Evolutionary conservation across 2,797 vertebrate species (phyloP).

Genomic region (Chromis chromis): DNA sequence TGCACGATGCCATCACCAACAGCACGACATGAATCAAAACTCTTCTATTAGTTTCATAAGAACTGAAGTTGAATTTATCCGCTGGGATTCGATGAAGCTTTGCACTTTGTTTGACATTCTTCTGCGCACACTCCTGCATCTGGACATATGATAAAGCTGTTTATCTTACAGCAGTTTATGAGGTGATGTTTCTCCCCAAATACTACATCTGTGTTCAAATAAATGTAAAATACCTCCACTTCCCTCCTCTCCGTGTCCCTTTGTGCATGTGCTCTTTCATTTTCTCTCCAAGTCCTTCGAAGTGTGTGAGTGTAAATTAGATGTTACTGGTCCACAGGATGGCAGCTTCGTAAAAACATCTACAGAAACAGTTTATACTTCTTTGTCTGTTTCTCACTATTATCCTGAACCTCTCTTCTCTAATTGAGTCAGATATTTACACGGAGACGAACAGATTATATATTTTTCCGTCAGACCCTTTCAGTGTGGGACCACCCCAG

Average conservation of each 20-base stretch:
- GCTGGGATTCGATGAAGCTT: background rate
- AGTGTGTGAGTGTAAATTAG: constrained; percentile 21
- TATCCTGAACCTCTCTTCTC: constrained; percentile 36
- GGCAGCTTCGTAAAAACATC: constrained; percentile 41
- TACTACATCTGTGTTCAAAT: constrained; percentile 26
- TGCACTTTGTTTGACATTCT: constrained; percentile 34
- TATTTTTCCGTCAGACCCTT: constrained; percentile 55
- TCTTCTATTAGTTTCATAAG: background rate
- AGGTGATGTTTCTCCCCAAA: constrained; percentile 44
- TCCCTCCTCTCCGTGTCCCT: constrained; percentile 42
- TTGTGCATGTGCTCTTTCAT: constrained; percentile 11
- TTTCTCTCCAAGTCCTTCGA: background rate
- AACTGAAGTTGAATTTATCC: background rate
- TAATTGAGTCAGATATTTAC: constrained; percentile 55
- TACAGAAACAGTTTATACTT: constrained; percentile 43
- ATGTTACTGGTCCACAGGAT: constrained; percentile 8
- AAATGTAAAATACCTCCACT: constrained; percentile 15
- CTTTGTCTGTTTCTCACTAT: constrained; percentile 19
- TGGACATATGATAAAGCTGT: constrained; percentile 37
- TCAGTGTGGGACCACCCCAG: constrained; percentile 75
- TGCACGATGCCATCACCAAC: constrained; percentile 13
- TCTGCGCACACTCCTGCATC: background rate
- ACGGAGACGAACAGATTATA: constrained; percentile 33
- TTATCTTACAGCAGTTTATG: constrained; percentile 58
- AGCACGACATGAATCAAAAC: constrained; percentile 8